These are phyloP conservation scores for Rhineura floridana DNA, from an alignment of 2,113 vertebrate genomes.

Conservation along the genomic window DNA sequence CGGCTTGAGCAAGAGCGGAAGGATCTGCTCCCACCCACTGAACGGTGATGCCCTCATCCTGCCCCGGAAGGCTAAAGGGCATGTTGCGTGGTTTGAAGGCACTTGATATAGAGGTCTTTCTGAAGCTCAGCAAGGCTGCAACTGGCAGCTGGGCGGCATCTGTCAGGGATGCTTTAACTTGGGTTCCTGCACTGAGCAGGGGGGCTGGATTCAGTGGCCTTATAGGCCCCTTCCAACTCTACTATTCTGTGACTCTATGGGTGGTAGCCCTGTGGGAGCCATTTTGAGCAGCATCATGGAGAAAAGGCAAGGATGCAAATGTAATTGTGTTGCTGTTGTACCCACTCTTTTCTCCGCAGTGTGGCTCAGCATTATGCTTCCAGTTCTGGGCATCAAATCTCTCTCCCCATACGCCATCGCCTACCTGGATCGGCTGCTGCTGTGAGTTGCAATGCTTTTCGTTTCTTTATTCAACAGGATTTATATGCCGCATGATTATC, in stretches of 20 bases:
- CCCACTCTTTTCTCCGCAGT: slow-evolving; percentile 74
- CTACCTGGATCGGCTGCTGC: slow-evolving; percentile 91
- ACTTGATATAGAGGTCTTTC: not conserved
- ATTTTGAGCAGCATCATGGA: not conserved
- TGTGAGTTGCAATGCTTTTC: slow-evolving; percentile 78
- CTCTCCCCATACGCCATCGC: slow-evolving; percentile 89
- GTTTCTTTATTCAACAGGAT: not conserved
- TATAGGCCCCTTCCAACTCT: no score
- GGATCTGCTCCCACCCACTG: not conserved
- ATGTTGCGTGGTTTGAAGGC: not conserved
- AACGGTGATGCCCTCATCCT: not conserved
- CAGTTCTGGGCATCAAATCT: slow-evolving; percentile 91
- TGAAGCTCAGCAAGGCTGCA: not conserved
- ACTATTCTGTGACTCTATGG: no score
- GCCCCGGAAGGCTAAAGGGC: no score
- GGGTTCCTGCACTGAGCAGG: no score
- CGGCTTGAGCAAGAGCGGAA: not conserved
- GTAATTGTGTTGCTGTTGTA: not conserved
- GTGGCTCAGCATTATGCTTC: slow-evolving; percentile 95
- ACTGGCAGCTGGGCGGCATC: no score
- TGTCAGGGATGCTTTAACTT: no score
- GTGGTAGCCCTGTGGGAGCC: no score
- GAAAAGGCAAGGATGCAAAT: not conserved
- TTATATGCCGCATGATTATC: not conserved
- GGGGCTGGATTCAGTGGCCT: no score